Conservation (phyloP, 2,888 invertebrate species). For the Azorinus chamasolen region DNA sequence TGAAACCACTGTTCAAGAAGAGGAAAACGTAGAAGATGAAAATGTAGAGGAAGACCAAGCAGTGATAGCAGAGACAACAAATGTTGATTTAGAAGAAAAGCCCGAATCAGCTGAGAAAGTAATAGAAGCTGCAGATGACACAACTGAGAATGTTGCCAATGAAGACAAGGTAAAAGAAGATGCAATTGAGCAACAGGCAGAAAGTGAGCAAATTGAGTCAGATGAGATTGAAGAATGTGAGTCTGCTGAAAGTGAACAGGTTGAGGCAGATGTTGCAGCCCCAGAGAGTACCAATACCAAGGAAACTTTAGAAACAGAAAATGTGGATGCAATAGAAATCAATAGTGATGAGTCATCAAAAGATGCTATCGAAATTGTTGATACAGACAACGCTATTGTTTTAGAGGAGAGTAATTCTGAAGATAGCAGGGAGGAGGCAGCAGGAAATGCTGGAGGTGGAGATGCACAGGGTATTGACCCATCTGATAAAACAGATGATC, state of each 20-base stretch:
- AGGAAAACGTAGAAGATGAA: conserved; percentile 17
- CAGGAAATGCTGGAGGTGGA: conserved; percentile 7
- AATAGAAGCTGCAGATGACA: conserved; percentile 7
- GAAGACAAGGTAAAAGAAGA: conserved; percentile 41
- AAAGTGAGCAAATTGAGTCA: conserved; percentile 31
- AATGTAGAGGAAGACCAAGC: conserved; percentile 32
- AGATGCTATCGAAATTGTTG: conserved; percentile 29
- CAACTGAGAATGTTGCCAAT: conserved; percentile 1
- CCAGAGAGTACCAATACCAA: not conserved
- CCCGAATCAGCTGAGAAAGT: not conserved
- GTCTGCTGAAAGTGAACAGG: conserved; percentile 34
- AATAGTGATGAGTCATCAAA: conserved; percentile 32
- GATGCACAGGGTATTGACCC: not conserved
- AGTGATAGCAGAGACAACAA: conserved; percentile 5
- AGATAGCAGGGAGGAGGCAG: conserved; percentile 1
- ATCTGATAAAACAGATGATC: not conserved
- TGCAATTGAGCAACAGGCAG: conserved; percentile 19
- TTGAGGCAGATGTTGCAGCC: conserved; percentile 22
- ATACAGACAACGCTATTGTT: conserved; percentile 36
- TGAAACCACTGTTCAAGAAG: conserved; percentile 5
- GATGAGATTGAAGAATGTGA: conserved; percentile 21
- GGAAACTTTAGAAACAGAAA: not conserved
- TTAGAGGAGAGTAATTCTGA: conserved; percentile 17
- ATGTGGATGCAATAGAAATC: conserved; percentile 23
- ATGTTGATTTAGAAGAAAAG: conserved; percentile 8